These are phyloP conservation scores for Myopa tessellatipennis DNA, from an alignment of 2,888 invertebrate species.

Conservation along the genomic window DNA sequence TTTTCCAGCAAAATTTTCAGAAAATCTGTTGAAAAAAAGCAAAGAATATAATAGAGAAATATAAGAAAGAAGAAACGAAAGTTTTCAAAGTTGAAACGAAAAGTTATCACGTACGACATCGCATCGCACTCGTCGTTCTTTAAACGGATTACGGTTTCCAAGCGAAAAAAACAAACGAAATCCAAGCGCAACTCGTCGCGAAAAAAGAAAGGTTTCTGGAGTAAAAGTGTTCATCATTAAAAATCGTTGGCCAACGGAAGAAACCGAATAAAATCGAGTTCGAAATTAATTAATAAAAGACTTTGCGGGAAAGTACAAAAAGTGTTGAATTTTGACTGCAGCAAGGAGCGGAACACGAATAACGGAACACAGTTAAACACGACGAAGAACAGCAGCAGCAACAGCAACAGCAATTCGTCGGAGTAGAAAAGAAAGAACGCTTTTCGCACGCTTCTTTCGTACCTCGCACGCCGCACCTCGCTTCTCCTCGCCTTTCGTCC, in stretches of 20 bases:
- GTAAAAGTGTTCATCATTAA: too few species aligned
- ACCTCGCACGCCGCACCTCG: too few species aligned
- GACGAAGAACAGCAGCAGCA: not conserved
- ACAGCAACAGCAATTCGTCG: not conserved
- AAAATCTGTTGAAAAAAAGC: not conserved
- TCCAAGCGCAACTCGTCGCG: not conserved
- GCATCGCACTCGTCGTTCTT: not conserved
- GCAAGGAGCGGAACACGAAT: slow-evolving; percentile 24
- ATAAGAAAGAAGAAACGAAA: not conserved
- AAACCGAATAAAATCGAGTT: slow-evolving; percentile 33
- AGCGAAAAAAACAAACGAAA: slow-evolving; percentile 19
- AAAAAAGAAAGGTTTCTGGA: slow-evolving; percentile 13
- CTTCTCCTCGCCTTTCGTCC: slow-evolving; percentile 23
- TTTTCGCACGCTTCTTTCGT: not conserved
- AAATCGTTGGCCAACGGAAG: slow-evolving; percentile 23
- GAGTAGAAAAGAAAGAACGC: not conserved
- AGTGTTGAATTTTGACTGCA: not conserved
- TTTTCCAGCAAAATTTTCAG: slow-evolving; percentile 15
- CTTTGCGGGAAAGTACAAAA: slow-evolving; percentile 22
- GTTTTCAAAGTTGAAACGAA: not conserved
- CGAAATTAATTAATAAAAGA: slow-evolving; percentile 37
- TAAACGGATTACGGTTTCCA: slow-evolving; percentile 28
- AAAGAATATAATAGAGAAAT: not conserved
- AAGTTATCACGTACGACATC: not conserved
- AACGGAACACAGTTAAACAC: slow-evolving; percentile 9